A percentile compares a stretch with the other conserved stretches of the same genome.
Conservation (phyloP, 2,113 vertebrate species). For the Siniperca knerii region DNA sequence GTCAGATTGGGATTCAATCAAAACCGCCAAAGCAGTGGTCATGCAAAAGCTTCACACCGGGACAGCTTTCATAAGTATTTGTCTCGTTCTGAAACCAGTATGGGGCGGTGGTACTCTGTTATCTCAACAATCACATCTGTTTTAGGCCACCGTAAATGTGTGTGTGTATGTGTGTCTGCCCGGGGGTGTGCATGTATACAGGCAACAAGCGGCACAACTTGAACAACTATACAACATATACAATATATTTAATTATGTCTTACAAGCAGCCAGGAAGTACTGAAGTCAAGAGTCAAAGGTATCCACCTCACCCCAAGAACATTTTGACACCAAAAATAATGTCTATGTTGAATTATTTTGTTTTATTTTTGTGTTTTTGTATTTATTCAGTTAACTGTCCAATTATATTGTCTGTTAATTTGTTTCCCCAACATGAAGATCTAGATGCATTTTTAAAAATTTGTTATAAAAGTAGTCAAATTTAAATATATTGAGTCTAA, state of each 20-base stretch:
- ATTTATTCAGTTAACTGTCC: not conserved
- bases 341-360: not conserved
- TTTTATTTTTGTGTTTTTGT: too few relatives aligned
- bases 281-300: not conserved
- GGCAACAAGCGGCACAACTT: slow-evolving; percentile 13
- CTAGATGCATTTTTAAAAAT: not conserved
- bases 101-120: slow-evolving; percentile 53
- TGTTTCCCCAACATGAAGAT: not conserved
- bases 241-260: not conserved
- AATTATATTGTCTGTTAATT: not conserved
- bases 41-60: slow-evolving; percentile 67
- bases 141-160: slow-evolving; percentile 44
- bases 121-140: slow-evolving; percentile 74
- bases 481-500: not conserved
- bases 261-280: not conserved
- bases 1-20: slow-evolving; percentile 78
- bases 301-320: not conserved
- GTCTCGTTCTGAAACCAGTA: slow-evolving; percentile 66
- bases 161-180: slow-evolving; percentile 12
- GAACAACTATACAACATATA: not conserved
- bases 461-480: not conserved
- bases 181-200: not conserved
- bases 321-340: not conserved
- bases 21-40: slow-evolving; percentile 71
- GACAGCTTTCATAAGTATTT: slow-evolving; percentile 76